These are phyloP conservation scores for Luscinia megarhynchos DNA, from an alignment of 2,797 vertebrate genomes.

Conservation along the genomic window DNA sequence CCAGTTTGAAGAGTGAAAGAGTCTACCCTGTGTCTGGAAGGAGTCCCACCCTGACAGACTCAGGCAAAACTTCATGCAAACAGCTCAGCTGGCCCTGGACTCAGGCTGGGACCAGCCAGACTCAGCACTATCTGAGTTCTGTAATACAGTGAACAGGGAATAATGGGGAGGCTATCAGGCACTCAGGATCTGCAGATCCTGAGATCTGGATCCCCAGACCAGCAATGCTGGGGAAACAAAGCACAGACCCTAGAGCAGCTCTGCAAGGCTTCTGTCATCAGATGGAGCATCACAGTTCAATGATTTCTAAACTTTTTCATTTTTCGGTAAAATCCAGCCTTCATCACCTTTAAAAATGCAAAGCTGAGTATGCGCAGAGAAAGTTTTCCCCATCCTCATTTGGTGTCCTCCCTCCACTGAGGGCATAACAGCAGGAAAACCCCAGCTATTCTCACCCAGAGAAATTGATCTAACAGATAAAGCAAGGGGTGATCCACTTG, in stretches of 20 bases:
- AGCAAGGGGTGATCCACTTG: not conserved
- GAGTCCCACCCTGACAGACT: not conserved
- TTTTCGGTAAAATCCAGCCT: not conserved
- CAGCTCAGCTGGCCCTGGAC: fast-evolving
- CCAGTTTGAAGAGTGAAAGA: not conserved
- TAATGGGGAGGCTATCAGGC: not conserved
- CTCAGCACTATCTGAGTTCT: not conserved
- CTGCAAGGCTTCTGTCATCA: not conserved
- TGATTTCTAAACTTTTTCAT: not conserved
- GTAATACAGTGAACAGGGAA: not conserved
- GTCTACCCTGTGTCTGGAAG: not conserved
- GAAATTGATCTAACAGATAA: not conserved
- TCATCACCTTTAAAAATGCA: not conserved
- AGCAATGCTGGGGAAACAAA: fast-evolving
- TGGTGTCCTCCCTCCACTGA: not conserved
- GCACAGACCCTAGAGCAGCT: not conserved
- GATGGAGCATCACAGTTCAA: fast-evolving
- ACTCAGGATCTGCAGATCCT: not conserved
- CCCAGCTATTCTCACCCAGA: not conserved
- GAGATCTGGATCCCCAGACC: not conserved
- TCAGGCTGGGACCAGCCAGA: not conserved
- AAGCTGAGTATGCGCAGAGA: not conserved
- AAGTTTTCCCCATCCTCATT: too few species aligned
- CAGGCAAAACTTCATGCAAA: fast-evolving
- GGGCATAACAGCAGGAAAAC: not conserved